A percentile compares a stretch with the other conserved stretches of the same genome.
Evolutionary conservation across 2,113 vertebrate genomes (phyloP).

Genomic region (Oncorhynchus clarkii): DNA sequence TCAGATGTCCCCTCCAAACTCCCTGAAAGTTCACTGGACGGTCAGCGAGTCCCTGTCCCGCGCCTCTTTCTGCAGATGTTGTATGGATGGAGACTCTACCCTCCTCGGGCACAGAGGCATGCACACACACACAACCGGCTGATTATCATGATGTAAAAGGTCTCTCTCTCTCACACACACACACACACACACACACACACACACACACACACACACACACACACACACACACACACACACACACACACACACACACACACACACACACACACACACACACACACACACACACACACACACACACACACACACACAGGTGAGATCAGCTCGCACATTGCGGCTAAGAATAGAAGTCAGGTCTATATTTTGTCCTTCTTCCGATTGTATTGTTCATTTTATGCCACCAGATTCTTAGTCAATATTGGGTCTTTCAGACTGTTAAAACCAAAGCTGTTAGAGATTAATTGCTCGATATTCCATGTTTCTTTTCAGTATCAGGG

Average conservation of each 20-base stretch:
- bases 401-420: background rate
- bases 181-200: background rate
- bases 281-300: background rate
- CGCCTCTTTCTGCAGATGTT: constrained; percentile 61
- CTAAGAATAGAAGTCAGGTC: constrained; percentile 26
- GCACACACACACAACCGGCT: constrained; percentile 25
- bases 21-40: constrained; percentile 86
- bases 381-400: background rate
- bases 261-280: background rate
- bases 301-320: background rate
- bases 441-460: background rate
- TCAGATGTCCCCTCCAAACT: constrained; percentile 82
- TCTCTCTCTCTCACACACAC: background rate
- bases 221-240: constrained; percentile 25
- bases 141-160: too few species aligned
- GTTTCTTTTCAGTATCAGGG: constrained; percentile 11
- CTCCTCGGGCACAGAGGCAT: constrained; percentile 33
- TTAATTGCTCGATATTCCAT: background rate
- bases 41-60: constrained; percentile 81
- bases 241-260: constrained; percentile 1
- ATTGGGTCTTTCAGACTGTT: too few species aligned
- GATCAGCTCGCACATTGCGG: background rate
- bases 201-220: too few species aligned
- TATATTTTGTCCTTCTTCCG: constrained; percentile 4
- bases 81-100: constrained; percentile 67